phyloP scores from a whole-genome alignment of 2,888 invertebrate genomes.

The Drosophila paramelanica region DNA sequence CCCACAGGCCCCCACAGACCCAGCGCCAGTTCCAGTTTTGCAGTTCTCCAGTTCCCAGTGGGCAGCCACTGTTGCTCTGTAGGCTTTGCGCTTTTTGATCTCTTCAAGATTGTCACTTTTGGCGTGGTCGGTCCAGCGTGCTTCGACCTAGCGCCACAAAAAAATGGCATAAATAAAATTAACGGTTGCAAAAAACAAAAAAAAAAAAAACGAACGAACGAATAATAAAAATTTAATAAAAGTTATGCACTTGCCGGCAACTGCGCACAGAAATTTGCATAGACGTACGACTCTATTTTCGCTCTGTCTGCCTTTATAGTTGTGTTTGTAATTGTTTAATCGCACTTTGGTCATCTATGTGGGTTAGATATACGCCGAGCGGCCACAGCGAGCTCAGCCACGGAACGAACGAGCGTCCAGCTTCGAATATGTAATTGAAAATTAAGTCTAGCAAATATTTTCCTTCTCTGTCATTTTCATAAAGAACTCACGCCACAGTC shows the following conservation, averaged over 20 bases:
- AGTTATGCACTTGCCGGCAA: slow-evolving; percentile 70
- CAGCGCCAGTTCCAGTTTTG: slow-evolving; percentile 23
- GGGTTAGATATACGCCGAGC: slow-evolving; percentile 56
- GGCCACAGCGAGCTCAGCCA: slow-evolving; percentile 19
- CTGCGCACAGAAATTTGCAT: slow-evolving; percentile 65
- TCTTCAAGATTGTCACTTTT: slow-evolving; percentile 69
- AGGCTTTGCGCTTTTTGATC: slow-evolving; percentile 75
- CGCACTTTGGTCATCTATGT: slow-evolving; percentile 66
- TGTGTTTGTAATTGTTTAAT: slow-evolving; percentile 62
- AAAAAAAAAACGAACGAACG: not conserved
- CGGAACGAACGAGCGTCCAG: slow-evolving; percentile 21
- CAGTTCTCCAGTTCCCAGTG: slow-evolving; percentile 48
- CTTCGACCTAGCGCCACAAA: slow-evolving; percentile 56
- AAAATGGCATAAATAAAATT: slow-evolving; percentile 4
- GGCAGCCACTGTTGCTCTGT: slow-evolving; percentile 59
- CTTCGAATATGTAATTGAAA: slow-evolving; percentile 53
- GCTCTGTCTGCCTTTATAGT: slow-evolving; percentile 24
- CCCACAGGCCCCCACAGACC: slow-evolving; percentile 6
- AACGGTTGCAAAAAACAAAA: not conserved
- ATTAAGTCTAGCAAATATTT: slow-evolving; percentile 20
- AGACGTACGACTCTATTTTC: slow-evolving; percentile 71
- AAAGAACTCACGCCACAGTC: not conserved
- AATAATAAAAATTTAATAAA: slow-evolving; percentile 54
- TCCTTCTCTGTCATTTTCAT: slow-evolving; percentile 1
- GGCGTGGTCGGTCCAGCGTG: slow-evolving; percentile 50